These are phyloP conservation scores for Stegostoma tigrinum DNA, from an alignment of 2,113 vertebrate species.

Conservation along the genomic window DNA sequence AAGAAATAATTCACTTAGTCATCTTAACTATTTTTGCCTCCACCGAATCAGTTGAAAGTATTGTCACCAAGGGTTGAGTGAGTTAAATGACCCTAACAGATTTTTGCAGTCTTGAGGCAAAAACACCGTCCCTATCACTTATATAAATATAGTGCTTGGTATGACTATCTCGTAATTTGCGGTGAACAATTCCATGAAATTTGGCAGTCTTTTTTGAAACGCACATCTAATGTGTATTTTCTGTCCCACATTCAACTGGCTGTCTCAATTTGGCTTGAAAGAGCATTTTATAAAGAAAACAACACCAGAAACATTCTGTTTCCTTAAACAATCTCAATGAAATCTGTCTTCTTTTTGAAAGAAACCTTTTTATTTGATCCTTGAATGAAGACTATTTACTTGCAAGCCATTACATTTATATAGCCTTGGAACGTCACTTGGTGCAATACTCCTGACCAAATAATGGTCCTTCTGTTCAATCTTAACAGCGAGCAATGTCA, in stretches of 20 bases:
- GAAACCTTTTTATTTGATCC: not conserved
- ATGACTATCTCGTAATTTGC: not conserved
- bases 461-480: not conserved
- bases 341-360: not conserved
- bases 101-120: not conserved
- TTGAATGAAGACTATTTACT: not conserved
- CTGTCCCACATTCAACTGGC: not conserved
- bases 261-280: not conserved
- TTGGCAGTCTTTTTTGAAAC: not conserved
- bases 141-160: not conserved
- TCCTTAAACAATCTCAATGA: not conserved
- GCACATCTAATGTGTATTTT: not conserved
- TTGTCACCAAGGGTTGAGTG: not conserved
- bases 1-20: not conserved
- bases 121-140: not conserved
- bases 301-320: not conserved
- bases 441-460: not conserved
- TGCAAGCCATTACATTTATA: not conserved
- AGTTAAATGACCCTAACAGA: not conserved
- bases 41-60: not conserved
- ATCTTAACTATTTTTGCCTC: not conserved
- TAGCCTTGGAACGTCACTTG: not conserved
- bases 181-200: no score
- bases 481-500: not conserved
- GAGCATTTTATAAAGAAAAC: not conserved